Base-by-base conservation (phyloP, 2,888 invertebrate species). In the Eudasyphora cyanicolor region DNA sequence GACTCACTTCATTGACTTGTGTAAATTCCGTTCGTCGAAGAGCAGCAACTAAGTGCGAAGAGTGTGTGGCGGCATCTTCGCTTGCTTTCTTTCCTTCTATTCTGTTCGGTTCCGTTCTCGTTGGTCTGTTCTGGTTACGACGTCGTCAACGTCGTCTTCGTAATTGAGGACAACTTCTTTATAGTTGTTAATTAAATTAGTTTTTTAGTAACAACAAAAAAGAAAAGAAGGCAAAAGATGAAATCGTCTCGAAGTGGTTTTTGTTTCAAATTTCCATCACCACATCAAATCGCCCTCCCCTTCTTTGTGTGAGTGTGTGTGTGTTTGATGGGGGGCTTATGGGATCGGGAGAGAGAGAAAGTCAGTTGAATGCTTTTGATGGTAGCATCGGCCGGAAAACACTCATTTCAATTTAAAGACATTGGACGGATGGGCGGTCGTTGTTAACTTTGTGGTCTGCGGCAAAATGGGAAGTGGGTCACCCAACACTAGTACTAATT, bases 121-220 rank as follows among this genome's bases (percentile, higher is more conserved):
- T 74, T 21, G 74, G 42, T 17, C 24, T 75, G 71, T 62, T 42
- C 21, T 64, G 67, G 27, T 35, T 73, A 21, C 14, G 1, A 21
- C 14, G 1, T 51, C 35, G 24, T 10, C 32, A n/a, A n/a, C n/a
- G n/a, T n/a, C n/a, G n/a, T n/a, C n/a, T n/a, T n/a, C n/a, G n/a
- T n/a, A n/a, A 64, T 70, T 67, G 71, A 76, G 78, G 75, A 67
- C 73, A 74, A 82, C 60, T 77, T 83, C 35, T 76, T 73, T 19
- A 49, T 62, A 76, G 69, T 69, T 62, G 86, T 85, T 85, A 86
- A 85, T 86, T 85, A 84, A 86, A 85, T 86, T 85, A 86, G 80
- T 85, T 85, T 69, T 57, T 54, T 45, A n/a, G 67, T 73, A 74
- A 57, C 42, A 54, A 4, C 45, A n/a, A 69, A 2, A 17, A 19